These are phyloP conservation scores for Helicoverpa zea DNA, from an alignment of 1,140 invertebrate species.

Conservation along the genomic window DNA sequence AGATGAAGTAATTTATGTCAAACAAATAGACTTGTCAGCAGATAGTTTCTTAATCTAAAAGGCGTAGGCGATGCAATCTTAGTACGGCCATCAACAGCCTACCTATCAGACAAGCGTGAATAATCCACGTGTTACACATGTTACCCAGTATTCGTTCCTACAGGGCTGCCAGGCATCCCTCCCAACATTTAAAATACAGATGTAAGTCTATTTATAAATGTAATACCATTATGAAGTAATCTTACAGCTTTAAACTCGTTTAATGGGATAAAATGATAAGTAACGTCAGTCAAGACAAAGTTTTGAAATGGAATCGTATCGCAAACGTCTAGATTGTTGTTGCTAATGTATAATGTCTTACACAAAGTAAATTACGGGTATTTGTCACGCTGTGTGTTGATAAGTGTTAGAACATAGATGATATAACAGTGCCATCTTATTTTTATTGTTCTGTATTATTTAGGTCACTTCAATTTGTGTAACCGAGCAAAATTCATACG, in stretches of 20 bases:
- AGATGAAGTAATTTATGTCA: slow-evolving; percentile 1
- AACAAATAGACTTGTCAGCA: slow-evolving; percentile 71
- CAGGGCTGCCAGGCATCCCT: slow-evolving; percentile 24
- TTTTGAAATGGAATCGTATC: slow-evolving; percentile 17
- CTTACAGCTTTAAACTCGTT: not conserved
- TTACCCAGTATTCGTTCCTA: slow-evolving; percentile 44
- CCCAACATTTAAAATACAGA: slow-evolving; percentile 13
- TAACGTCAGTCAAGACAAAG: slow-evolving; percentile 15
- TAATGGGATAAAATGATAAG: slow-evolving; percentile 29
- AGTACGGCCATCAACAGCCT: slow-evolving; percentile 59
- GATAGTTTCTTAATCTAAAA: slow-evolving; percentile 63
- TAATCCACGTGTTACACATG: slow-evolving; percentile 67
- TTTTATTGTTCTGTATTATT: not conserved
- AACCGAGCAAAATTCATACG: not conserved
- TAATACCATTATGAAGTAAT: slow-evolving; percentile 18
- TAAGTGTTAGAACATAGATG: not conserved
- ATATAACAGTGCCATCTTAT: not conserved
- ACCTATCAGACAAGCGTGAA: slow-evolving; percentile 65
- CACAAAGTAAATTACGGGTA: slow-evolving; percentile 22
- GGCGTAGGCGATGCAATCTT: slow-evolving; percentile 74
- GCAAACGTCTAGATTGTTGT: slow-evolving; percentile 26
- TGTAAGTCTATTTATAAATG: slow-evolving; percentile 18
- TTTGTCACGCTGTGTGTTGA: slow-evolving; percentile 31
- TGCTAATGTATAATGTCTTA: slow-evolving; percentile 26
- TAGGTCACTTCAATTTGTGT: not conserved